These are phyloP conservation scores for Syrphus vitripennis DNA, from an alignment of 2,888 invertebrate species.

Conservation along the genomic window DNA sequence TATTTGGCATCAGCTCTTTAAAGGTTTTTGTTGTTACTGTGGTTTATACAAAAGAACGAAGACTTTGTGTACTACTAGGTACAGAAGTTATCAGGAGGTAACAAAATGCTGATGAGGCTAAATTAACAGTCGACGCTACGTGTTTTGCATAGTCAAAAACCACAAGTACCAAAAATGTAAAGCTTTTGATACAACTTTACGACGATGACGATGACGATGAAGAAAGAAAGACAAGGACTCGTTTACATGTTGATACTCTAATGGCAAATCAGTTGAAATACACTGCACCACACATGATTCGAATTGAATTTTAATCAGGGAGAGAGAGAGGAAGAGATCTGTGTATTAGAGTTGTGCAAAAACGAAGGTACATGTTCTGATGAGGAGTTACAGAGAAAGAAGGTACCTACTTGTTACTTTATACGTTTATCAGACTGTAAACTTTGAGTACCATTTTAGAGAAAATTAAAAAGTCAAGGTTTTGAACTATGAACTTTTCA, in stretches of 20 bases:
- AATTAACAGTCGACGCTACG: conserved; percentile 72
- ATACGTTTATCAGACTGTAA: conserved; percentile 8
- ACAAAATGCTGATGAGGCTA: conserved; percentile 72
- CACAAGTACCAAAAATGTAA: conserved; percentile 53
- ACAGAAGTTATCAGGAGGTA: conserved; percentile 36
- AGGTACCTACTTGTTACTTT: too few species aligned
- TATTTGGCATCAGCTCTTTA: conserved; percentile 51
- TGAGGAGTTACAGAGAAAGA: not conserved
- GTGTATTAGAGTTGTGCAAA: not conserved
- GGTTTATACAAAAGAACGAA: not conserved
- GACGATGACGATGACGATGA: not conserved
- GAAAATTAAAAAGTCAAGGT: conserved; percentile 3
- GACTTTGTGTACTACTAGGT: too few species aligned
- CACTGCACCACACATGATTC: conserved; percentile 10
- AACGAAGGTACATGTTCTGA: not conserved
- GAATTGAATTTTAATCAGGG: conserved; percentile 5
- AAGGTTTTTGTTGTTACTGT: conserved; percentile 1
- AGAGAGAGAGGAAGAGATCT: too few species aligned
- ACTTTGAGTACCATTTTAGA: not conserved
- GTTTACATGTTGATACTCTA: conserved; percentile 64
- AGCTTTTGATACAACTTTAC: not conserved
- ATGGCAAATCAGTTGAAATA: conserved; percentile 48
- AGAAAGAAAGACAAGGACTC: conserved; percentile 45
- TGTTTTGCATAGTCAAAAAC: conserved; percentile 72
- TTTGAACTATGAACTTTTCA: conserved; percentile 18